phyloP scores from a whole-genome alignment of 2,113 vertebrate species.

The Prinia subflava region DNA sequence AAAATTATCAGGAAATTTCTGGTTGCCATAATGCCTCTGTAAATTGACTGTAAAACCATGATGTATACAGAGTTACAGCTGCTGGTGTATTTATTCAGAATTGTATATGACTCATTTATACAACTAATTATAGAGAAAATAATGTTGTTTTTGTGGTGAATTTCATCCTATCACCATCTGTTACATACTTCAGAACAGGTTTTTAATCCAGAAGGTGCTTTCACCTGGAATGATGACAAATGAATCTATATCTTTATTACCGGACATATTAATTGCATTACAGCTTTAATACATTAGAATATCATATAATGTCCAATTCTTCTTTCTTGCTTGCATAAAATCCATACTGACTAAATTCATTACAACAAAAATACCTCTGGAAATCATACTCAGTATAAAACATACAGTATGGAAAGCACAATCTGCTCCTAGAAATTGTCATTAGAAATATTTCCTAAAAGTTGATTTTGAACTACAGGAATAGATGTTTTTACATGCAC shows the following conservation, averaged over 20 bases:
- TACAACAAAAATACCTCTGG: background rate
- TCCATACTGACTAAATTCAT: background rate
- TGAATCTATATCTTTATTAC: background rate
- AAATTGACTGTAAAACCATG: background rate
- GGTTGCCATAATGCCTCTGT: background rate
- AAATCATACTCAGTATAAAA: background rate
- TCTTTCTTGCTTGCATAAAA: background rate
- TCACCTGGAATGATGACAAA: background rate
- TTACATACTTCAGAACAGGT: background rate
- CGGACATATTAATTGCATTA: background rate
- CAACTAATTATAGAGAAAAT: background rate
- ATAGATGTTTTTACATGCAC: background rate
- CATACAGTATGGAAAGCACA: background rate
- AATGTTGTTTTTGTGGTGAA: background rate
- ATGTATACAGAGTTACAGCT: background rate
- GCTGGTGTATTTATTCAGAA: background rate
- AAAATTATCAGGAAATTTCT: background rate
- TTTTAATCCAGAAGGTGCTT: constrained; percentile 25
- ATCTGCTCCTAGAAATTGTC: background rate
- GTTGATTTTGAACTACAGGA: background rate
- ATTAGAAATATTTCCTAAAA: background rate
- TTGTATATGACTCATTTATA: background rate
- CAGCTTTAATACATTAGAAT: background rate
- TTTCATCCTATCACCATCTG: constrained; percentile 15
- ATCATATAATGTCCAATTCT: background rate